Conservation (phyloP, 2,113 vertebrate species). For the Perca schrenkii region DNA sequence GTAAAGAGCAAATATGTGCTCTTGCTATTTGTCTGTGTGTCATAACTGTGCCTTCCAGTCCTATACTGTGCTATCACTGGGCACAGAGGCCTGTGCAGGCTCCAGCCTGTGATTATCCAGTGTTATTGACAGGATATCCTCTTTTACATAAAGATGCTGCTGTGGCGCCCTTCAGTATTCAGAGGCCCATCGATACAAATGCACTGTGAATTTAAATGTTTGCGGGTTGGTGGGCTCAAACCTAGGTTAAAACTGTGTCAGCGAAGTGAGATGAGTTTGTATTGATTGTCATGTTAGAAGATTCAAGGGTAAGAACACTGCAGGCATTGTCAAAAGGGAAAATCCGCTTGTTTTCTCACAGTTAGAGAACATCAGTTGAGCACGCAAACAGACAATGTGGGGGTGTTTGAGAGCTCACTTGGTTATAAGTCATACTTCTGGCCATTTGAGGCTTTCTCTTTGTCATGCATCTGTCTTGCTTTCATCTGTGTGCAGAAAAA, state of each 20-base stretch:
- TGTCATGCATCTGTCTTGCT: constrained; percentile 5
- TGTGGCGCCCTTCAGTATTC: constrained; percentile 34
- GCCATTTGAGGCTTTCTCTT: constrained; percentile 39
- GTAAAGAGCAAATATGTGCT: constrained; percentile 6
- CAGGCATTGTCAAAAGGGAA: constrained; percentile 15
- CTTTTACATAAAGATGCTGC: constrained; percentile 48
- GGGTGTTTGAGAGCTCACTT: constrained; percentile 25
- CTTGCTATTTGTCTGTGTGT: background rate
- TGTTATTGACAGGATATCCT: constrained; percentile 60
- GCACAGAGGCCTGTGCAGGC: constrained; percentile 10
- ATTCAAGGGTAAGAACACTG: constrained; percentile 21
- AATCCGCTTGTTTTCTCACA: constrained; percentile 21
- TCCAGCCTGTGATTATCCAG: constrained; percentile 45
- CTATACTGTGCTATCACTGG: constrained; percentile 13
- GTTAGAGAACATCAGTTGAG: constrained; percentile 16
- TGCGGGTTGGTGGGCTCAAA: constrained; percentile 37
- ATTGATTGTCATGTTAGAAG: constrained; percentile 53
- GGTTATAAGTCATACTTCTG: constrained; percentile 26
- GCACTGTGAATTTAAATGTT: constrained; percentile 42
- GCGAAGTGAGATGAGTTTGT: constrained; percentile 36
- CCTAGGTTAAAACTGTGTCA: constrained; percentile 47
- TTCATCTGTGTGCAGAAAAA: constrained; percentile 30
- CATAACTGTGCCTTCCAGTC: background rate
- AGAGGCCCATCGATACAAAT: constrained; percentile 29
- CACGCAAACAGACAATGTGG: constrained; percentile 15